phyloP scores from a whole-genome alignment of 2,888 invertebrate genomes.

The Lasioglossum morio region DNA sequence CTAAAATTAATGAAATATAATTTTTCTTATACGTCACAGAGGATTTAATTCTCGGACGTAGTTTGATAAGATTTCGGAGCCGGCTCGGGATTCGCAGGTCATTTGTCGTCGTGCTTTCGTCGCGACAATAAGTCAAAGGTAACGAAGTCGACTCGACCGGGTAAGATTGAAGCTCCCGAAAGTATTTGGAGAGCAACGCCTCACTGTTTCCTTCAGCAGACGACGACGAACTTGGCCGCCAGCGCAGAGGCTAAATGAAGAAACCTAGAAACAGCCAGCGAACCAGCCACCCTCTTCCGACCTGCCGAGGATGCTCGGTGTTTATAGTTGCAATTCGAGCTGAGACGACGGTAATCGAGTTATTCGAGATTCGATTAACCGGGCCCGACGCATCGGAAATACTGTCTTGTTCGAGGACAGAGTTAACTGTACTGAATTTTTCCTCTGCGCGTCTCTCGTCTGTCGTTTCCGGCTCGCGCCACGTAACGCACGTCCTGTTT shows the following conservation, averaged over 20 bases:
- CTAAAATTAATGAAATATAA: background rate
- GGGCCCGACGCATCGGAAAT: conserved; percentile 2
- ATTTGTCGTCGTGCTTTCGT: background rate
- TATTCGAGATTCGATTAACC: conserved; percentile 51
- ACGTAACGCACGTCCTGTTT: conserved; percentile 15
- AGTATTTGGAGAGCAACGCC: conserved; percentile 30
- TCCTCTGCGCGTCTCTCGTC: conserved; percentile 18
- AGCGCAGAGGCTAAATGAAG: conserved; percentile 58
- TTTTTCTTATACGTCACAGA: background rate
- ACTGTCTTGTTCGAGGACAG: conserved; percentile 13
- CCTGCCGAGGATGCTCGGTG: conserved; percentile 52
- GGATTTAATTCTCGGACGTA: background rate
- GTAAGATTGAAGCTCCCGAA: conserved; percentile 41
- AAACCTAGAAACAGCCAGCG: conserved; percentile 54
- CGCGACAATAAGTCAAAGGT: conserved; percentile 4
- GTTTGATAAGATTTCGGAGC: background rate
- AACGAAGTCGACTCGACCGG: conserved; percentile 4
- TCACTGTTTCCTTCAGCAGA: conserved; percentile 41
- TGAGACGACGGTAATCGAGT: conserved; percentile 61
- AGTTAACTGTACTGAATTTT: conserved; percentile 6
- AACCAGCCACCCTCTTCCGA: conserved; percentile 24
- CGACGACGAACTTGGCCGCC: conserved; percentile 55
- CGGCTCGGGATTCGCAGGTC: background rate
- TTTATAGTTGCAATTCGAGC: conserved; percentile 65
- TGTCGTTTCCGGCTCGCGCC: conserved; percentile 14